Conservation (phyloP, 1,140 invertebrate genomes). For the Drosophila serrata region DNA sequence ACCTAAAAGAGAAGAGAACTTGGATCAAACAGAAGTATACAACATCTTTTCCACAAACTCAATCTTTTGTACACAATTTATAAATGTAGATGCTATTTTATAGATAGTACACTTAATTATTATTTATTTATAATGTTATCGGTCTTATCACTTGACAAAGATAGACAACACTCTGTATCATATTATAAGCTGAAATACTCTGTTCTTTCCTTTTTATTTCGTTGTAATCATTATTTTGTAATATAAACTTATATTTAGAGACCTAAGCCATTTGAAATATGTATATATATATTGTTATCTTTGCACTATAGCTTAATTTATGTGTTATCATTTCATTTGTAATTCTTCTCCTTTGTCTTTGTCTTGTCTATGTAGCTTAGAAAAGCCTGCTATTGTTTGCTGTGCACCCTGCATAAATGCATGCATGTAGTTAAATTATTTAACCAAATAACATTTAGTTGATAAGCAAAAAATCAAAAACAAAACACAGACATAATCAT, state of each 20-base stretch:
- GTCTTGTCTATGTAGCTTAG: slow-evolving; percentile 47
- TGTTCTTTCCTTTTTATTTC: slow-evolving; percentile 9
- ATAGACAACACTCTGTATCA: slow-evolving; percentile 14
- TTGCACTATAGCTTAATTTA: slow-evolving; percentile 30
- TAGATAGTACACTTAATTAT: slow-evolving; percentile 10
- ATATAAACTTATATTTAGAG: slow-evolving; percentile 17
- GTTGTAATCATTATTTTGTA: slow-evolving; percentile 29
- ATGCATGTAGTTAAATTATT: slow-evolving; percentile 13
- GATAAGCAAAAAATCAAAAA: slow-evolving; percentile 22
- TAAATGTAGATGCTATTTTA: slow-evolving; percentile 14
- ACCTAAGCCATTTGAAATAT: slow-evolving; percentile 3
- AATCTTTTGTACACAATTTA: slow-evolving; percentile 2
- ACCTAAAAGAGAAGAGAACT: slow-evolving; percentile 5
- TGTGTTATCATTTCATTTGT: slow-evolving; percentile 43
- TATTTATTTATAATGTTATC: slow-evolving; percentile 5
- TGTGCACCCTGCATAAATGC: slow-evolving; percentile 23
- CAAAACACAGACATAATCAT: slow-evolving; percentile 32
- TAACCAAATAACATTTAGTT: slow-evolving; percentile 40
- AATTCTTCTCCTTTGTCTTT: slow-evolving; percentile 30
- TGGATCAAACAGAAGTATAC: slow-evolving; percentile 42
- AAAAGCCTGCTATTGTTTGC: slow-evolving; percentile 36
- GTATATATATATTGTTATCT: slow-evolving; percentile 35
- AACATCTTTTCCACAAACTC: slow-evolving; percentile 22
- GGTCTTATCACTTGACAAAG: slow-evolving; percentile 19
- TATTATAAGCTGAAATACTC: slow-evolving; percentile 34